Evolutionary conservation across 2,797 vertebrate genomes (phyloP).

Genomic region (Siniperca undulata): DNA sequence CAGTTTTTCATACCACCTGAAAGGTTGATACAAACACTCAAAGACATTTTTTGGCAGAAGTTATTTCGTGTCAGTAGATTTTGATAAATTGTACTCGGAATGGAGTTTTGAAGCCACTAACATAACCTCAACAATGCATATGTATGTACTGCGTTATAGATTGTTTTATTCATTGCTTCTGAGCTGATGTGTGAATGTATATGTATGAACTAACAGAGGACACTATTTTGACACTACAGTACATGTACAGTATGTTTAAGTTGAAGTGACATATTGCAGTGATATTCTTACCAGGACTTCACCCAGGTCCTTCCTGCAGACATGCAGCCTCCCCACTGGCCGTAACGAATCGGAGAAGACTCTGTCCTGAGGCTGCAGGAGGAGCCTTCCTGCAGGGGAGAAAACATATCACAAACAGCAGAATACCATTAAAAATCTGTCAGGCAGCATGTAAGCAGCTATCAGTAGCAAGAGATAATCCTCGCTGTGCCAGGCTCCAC

Average conservation of each 20-base stretch:
- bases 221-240: not conserved
- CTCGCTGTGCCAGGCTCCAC: slow-evolving; percentile 32
- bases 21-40: not conserved
- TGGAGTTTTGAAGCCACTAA: not conserved
- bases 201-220: not conserved
- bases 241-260: not conserved
- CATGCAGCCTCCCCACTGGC: slow-evolving; percentile 90
- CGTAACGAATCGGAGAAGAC: slow-evolving; percentile 89
- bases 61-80: not conserved
- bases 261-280: not conserved
- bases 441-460: slow-evolving; percentile 42
- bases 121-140: not conserved
- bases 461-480: slow-evolving; percentile 56
- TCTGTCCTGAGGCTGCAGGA: slow-evolving; percentile 91
- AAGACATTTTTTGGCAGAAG: not conserved
- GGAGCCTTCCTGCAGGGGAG: slow-evolving; percentile 88
- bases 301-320: slow-evolving; percentile 91
- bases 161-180: not conserved
- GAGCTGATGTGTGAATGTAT: not conserved
- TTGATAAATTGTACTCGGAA: not conserved
- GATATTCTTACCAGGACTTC: slow-evolving; percentile 89
- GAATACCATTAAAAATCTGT: slow-evolving; percentile 60
- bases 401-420: slow-evolving; percentile 60
- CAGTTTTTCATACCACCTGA: not conserved
- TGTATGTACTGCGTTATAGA: not conserved